These are phyloP conservation scores for Agelastica alni DNA, from an alignment of 2,888 invertebrate genomes.

Conservation along the genomic window DNA sequence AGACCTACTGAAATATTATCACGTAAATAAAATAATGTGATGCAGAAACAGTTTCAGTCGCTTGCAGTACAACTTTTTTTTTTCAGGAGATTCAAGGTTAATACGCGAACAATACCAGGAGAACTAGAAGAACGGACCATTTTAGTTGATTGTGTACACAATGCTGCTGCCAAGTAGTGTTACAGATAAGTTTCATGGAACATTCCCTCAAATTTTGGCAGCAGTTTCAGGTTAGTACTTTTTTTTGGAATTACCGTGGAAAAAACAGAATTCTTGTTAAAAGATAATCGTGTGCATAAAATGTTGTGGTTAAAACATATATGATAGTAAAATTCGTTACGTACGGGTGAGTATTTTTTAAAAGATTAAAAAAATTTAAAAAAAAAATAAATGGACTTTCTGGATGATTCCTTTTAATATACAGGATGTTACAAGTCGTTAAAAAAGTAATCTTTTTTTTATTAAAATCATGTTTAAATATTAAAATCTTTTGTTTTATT, in stretches of 20 bases:
- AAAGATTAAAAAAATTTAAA: neutral
- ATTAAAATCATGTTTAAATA: no score
- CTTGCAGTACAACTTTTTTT: constrained; percentile 7
- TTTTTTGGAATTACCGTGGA: neutral
- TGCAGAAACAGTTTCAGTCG: neutral
- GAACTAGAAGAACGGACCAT: neutral
- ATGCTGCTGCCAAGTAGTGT: constrained; percentile 28
- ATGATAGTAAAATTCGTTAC: neutral
- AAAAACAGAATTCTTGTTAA: no score
- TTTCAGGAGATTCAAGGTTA: constrained; percentile 19
- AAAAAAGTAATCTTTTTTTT: no score
- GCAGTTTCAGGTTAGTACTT: constrained; percentile 48
- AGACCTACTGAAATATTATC: neutral
- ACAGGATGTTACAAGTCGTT: neutral
- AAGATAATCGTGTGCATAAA: no score
- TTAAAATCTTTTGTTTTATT: no score
- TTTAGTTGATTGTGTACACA: constrained; percentile 5
- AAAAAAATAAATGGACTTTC: neutral
- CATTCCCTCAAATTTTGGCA: constrained; percentile 49
- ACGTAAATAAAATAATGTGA: no score
- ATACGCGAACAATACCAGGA: constrained; percentile 4
- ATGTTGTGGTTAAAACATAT: no score
- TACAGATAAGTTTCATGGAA: constrained; percentile 46
- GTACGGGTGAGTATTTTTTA: neutral
- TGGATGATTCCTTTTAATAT: neutral